These are phyloP conservation scores for Pangasius krempfi DNA, from an alignment of 2,797 vertebrate genomes.

Conservation along the genomic window DNA sequence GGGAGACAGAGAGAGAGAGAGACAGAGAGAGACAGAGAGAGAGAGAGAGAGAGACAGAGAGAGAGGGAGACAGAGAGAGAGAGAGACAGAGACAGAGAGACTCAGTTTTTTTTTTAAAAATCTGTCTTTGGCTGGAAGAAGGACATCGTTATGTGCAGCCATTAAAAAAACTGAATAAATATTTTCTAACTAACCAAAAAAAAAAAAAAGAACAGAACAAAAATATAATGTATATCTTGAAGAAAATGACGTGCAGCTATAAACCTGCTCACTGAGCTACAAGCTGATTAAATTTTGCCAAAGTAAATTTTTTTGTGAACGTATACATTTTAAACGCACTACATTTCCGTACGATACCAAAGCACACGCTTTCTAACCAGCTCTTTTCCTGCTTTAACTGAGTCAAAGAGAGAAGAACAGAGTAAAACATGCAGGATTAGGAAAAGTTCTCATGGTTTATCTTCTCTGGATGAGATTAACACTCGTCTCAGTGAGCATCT, in stretches of 20 bases:
- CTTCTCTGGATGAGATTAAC: not conserved
- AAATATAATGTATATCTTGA: not conserved
- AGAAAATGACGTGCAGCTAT: not conserved
- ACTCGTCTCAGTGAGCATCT: not conserved
- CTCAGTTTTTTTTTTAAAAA: not conserved
- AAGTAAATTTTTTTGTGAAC: not conserved
- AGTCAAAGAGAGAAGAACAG: not conserved
- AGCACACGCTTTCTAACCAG: not conserved
- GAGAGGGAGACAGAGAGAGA: too few species aligned
- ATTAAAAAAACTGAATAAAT: not conserved
- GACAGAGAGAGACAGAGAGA: too few species aligned
- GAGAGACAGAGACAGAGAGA: too few species aligned
- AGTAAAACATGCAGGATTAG: not conserved
- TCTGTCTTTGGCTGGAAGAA: not conserved
- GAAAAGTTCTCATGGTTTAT: not conserved
- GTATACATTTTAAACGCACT: not conserved
- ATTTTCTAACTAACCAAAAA: too few species aligned
- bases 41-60: too few species aligned
- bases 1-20: too few species aligned
- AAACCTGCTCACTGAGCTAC: not conserved
- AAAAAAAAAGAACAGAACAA: not conserved
- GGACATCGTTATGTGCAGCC: not conserved
- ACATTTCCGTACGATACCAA: not conserved
- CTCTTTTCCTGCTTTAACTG: not conserved
- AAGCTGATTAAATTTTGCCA: not conserved